Percentiles rank a stretch among this genome's conserved stretches.
Conservation (phyloP, 30 jellyfish, hydroid and myxozoan genomes). For the Cassiopea andromeda region DNA sequence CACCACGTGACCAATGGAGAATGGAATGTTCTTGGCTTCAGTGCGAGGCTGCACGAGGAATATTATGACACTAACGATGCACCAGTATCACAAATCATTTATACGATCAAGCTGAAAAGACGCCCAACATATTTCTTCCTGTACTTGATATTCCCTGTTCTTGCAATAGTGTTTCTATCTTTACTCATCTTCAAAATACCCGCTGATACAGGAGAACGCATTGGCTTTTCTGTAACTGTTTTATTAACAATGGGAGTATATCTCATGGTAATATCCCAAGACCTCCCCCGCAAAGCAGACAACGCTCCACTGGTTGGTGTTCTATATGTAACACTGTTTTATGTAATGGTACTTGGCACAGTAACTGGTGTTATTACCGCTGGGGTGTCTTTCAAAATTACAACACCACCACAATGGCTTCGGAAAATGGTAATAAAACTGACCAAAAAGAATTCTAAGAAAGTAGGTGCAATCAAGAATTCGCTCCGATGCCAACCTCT, state of each 20-base stretch:
- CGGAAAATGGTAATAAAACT: constrained; percentile 37
- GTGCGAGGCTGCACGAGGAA: constrained; percentile 45
- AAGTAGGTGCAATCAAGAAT: constrained; percentile 39
- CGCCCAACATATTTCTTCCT: constrained; percentile 68
- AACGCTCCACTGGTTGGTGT: constrained; percentile 71
- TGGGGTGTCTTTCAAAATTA: constrained; percentile 54
- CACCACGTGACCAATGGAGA: constrained; percentile 74
- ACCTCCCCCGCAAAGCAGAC: constrained; percentile 72
- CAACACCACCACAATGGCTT: constrained; percentile 63
- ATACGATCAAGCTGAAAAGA: constrained; percentile 33
- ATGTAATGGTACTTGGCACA: constrained; percentile 66
- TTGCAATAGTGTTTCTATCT: constrained; percentile 60
- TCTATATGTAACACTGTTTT: constrained; percentile 57
- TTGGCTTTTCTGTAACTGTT: constrained; percentile 67
- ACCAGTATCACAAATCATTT: constrained; percentile 56
- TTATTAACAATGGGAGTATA: constrained; percentile 70
- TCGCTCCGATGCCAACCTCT: neutral
- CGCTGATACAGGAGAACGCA: constrained; percentile 71
- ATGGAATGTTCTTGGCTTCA: constrained; percentile 35
- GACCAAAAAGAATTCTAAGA: constrained; percentile 36
- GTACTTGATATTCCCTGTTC: constrained; percentile 64
- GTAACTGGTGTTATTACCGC: constrained; percentile 64
- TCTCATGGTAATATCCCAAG: constrained; percentile 64
- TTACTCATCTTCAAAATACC: constrained; percentile 71
- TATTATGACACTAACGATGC: constrained; percentile 65